Conservation (phyloP, 2,113 vertebrate genomes). For the Sterna hirundo region DNA sequence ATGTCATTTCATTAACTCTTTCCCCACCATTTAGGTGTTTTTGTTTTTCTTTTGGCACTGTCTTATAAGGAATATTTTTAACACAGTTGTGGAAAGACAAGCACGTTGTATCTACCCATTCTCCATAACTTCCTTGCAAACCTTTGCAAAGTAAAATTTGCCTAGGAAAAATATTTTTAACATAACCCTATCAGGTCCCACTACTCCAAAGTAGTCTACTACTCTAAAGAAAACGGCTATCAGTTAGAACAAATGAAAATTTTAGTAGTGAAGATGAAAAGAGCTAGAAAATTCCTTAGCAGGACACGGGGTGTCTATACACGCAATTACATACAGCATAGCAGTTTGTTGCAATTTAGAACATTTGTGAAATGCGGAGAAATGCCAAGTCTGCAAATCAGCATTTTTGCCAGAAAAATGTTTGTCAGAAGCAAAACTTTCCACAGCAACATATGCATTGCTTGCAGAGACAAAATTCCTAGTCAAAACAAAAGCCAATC, state of each 20-base stretch:
- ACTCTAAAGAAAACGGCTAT: neutral
- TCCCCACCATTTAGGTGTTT: neutral
- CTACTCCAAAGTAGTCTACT: neutral
- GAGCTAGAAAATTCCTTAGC: neutral
- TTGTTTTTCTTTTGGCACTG: neutral
- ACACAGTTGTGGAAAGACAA: neutral
- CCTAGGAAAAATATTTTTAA: neutral
- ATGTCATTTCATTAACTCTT: neutral
- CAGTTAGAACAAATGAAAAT: neutral
- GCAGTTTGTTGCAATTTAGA: neutral
- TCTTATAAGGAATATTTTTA: neutral
- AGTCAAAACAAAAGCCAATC: neutral
- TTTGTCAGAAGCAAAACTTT: neutral
- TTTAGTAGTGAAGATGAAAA: neutral
- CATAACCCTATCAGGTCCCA: neutral
- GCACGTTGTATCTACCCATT: neutral
- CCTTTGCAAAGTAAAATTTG: neutral
- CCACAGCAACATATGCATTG: neutral
- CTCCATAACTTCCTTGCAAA: neutral
- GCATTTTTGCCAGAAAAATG: constrained; percentile 6
- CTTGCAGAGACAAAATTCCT: neutral
- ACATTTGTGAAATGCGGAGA: neutral
- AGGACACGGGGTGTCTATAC: neutral
- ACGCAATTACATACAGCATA: neutral
- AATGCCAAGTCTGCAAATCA: neutral